Percentiles rank a stretch among this genome's conserved stretches.
These are phyloP conservation scores for Chelon auratus DNA, from an alignment of 2,797 vertebrate species.

Conservation along the genomic window DNA sequence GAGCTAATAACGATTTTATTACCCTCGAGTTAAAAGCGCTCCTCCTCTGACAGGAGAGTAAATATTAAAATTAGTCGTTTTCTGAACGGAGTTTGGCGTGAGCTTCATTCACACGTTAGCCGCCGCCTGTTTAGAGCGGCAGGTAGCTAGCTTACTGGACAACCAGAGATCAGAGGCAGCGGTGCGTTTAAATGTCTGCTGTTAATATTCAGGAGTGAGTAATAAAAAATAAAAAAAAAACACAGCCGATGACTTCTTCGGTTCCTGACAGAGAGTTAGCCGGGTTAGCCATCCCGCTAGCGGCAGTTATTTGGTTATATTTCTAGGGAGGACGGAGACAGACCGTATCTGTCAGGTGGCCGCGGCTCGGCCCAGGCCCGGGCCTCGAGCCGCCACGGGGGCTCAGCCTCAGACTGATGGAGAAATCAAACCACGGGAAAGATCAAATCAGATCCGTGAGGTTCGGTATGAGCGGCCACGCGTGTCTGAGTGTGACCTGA, in stretches of 20 bases:
- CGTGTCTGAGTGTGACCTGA: not conserved
- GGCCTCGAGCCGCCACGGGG: constrained; percentile 29
- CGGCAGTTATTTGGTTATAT: not conserved
- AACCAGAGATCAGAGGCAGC: no score
- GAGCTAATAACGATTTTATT: fast-evolving
- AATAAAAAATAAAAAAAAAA: no score
- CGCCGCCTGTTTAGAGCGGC: not conserved
- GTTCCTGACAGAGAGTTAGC: not conserved
- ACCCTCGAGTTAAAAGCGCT: no score
- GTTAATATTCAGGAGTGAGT: not conserved
- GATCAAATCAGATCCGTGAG: fast-evolving
- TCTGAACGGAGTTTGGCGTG: not conserved
- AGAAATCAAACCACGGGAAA: not conserved
- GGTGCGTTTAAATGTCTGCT: no score
- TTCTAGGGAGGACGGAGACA: constrained; percentile 19
- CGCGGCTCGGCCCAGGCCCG: constrained; percentile 21
- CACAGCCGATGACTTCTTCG: not conserved
- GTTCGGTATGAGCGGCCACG: not conserved
- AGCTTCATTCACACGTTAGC: no score
- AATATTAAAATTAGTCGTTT: not conserved
- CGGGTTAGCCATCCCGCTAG: constrained; percentile 21
- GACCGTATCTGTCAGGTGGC: constrained; percentile 11
- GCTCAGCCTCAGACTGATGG: not conserved
- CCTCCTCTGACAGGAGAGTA: fast-evolving
- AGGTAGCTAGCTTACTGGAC: no score